Base-by-base conservation (phyloP, 1,140 invertebrate genomes). In the Panagrolaimus sp. region DNA sequence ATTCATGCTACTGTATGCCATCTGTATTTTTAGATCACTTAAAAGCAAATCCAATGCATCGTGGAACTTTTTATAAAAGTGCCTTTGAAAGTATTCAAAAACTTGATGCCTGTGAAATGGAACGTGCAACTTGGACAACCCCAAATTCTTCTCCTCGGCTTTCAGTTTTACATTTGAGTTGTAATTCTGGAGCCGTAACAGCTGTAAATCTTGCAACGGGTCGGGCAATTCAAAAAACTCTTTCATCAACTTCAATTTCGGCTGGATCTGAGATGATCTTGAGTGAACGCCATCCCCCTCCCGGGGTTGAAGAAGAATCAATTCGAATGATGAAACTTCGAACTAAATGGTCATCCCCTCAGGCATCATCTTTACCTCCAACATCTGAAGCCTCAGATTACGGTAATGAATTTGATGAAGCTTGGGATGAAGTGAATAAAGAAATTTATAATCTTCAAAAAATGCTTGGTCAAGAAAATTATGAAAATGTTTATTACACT, bases 21-120 rank as follows among this genome's bases (percentile, higher is more conserved):
- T 38, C 14, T 24, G 15, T 12, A 1, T 24, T 58, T 58, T 24
- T 21, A 58, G 52, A 58, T 14, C 21, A 21, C 17, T 21, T 58
- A 58, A 58, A 58, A 58, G 52, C 52, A 58, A 58, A 58, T 21
- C 21, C 21, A 21, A 28, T 58, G 21, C 52, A 58, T 21, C 52
- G 28, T 21, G 52, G 21, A 58, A 58, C 52, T 5, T 58, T 26
- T 24, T 58, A 58, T 24, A 58, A 58, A 8, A 26, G 15, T 12
- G 17, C 21, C 14, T 58, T 26, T 14, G 14, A 58, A 58, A 58
- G 52, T 3, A 28, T 28, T 26, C 14, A 58, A 58, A 21, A 12
- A 12, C 52, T 58, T 28, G 52, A 58, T 26, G 14, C 21, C 4
- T 12, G 17, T 58, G 52, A 58, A 21, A 58, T 26, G 5, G 14